phyloP scores from a whole-genome alignment of 2,888 invertebrate genomes.

The Oscheius sp. region DNA sequence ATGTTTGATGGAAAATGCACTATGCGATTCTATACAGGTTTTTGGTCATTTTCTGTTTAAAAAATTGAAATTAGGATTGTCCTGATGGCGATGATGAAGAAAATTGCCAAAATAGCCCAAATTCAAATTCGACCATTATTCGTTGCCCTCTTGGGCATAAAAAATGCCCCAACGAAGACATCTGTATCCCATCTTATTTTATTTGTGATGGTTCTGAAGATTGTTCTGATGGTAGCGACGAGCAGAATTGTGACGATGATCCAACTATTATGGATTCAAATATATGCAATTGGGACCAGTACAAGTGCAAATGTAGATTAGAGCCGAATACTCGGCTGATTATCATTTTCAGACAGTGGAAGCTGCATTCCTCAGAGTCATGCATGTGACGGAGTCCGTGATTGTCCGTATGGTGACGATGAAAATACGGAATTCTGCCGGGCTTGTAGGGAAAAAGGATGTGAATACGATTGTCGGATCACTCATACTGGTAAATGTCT shows the following conservation, averaged over 20 bases:
- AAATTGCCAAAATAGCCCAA: constrained; percentile 28
- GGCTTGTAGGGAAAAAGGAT: constrained; percentile 43
- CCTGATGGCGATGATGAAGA: constrained; percentile 52
- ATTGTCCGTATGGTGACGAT: constrained; percentile 73
- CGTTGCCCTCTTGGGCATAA: not conserved
- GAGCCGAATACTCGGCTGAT: too few relatives aligned
- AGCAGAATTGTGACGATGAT: constrained; percentile 35
- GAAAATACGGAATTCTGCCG: constrained; percentile 64
- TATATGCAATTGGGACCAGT: too few relatives aligned
- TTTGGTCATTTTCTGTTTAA: not conserved
- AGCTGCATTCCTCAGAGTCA: constrained; percentile 46
- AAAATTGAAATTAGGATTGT: constrained; percentile 42
- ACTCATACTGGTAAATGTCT: constrained; percentile 36
- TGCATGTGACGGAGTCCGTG: constrained; percentile 72
- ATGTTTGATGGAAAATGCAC: constrained; percentile 32
- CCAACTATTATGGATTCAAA: not conserved
- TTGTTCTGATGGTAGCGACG: constrained; percentile 56
- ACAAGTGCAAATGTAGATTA: too few relatives aligned
- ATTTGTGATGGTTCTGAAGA: constrained; percentile 54
- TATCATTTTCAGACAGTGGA: constrained; percentile 8
- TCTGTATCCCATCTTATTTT: constrained; percentile 54
- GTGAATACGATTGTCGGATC: constrained; percentile 48
- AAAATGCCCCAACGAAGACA: constrained; percentile 35
- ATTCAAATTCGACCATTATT: not conserved
- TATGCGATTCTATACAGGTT: constrained; percentile 42